Percentiles rank a stretch among this genome's conserved stretches.
These are phyloP conservation scores for Acleris laterana DNA, from an alignment of 2,888 invertebrate genomes.

Conservation along the genomic window DNA sequence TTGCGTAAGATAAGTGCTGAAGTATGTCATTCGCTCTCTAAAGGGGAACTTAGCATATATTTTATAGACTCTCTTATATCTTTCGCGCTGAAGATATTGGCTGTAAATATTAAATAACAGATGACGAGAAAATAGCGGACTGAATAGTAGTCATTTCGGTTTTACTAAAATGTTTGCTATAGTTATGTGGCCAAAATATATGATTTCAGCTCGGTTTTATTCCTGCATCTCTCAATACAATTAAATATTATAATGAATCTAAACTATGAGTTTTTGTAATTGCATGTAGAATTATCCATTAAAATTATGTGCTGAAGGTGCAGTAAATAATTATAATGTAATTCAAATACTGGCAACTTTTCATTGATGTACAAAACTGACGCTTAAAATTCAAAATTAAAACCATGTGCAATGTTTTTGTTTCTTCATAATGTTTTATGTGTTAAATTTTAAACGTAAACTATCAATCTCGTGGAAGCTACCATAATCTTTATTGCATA, in stretches of 20 bases:
- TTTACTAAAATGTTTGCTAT: too few relatives aligned
- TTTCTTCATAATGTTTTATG: background rate
- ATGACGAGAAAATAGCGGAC: background rate
- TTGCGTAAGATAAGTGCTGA: constrained; percentile 23
- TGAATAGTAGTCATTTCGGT: too few relatives aligned
- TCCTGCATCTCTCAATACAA: too few relatives aligned
- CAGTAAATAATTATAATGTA: too few relatives aligned
- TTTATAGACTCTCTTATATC: constrained; percentile 11
- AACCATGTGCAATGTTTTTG: background rate
- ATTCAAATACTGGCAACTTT: too few relatives aligned
- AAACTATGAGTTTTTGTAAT: too few relatives aligned
- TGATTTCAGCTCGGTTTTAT: too few relatives aligned
- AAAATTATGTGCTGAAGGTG: too few relatives aligned
- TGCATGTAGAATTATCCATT: too few relatives aligned
- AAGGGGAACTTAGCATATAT: constrained; percentile 21
- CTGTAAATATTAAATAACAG: constrained; percentile 7
- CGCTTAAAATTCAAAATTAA: background rate
- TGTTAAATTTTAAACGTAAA: background rate
- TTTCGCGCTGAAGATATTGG: constrained; percentile 9
- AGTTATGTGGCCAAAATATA: too few relatives aligned
- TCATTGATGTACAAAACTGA: constrained; percentile 11
- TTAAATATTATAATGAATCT: too few relatives aligned
- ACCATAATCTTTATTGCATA: background rate
- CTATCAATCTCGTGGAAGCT: background rate
- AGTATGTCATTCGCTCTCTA: constrained; percentile 20